Conservation (phyloP, 1,140 invertebrate genomes). For the Aphelinus certus region DNA sequence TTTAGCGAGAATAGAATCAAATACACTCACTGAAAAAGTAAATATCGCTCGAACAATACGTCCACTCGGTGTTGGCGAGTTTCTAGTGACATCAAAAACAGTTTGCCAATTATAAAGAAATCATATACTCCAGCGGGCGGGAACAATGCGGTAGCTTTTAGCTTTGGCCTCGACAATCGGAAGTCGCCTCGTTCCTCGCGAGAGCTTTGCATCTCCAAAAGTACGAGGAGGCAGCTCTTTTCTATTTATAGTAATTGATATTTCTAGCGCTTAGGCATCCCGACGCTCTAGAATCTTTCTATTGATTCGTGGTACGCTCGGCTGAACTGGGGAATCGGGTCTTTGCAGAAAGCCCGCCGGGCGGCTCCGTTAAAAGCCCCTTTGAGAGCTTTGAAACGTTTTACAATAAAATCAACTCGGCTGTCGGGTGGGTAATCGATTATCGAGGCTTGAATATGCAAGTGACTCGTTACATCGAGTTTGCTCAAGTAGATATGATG, state of each 20-base stretch:
- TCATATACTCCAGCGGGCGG: too few species aligned
- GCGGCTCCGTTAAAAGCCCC: slow-evolving; percentile 7
- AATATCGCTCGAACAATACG: too few species aligned
- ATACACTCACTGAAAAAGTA: too few species aligned
- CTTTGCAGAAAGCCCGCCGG: background rate
- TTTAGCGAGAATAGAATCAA: too few species aligned
- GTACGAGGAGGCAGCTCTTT: background rate
- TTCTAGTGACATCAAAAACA: too few species aligned
- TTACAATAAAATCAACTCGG: slow-evolving; percentile 22
- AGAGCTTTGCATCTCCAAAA: too few species aligned
- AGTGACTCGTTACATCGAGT: background rate
- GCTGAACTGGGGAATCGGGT: slow-evolving; percentile 16
- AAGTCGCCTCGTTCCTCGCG: too few species aligned
- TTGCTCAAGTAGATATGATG: too few species aligned
- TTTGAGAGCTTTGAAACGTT: slow-evolving; percentile 18
- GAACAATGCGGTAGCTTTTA: too few species aligned
- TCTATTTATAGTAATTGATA: slow-evolving; percentile 25
- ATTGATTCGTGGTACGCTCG: slow-evolving; percentile 15
- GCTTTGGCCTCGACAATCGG: too few species aligned
- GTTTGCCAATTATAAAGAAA: too few species aligned
- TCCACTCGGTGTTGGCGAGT: too few species aligned
- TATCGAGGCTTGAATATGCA: slow-evolving; percentile 15
- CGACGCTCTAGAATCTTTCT: slow-evolving; percentile 10
- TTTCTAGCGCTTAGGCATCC: slow-evolving; percentile 4
- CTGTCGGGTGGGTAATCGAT: slow-evolving; percentile 5